phyloP scores from a whole-genome alignment of 2,888 invertebrate genomes.

The Aphidoletes aphidimyza region DNA sequence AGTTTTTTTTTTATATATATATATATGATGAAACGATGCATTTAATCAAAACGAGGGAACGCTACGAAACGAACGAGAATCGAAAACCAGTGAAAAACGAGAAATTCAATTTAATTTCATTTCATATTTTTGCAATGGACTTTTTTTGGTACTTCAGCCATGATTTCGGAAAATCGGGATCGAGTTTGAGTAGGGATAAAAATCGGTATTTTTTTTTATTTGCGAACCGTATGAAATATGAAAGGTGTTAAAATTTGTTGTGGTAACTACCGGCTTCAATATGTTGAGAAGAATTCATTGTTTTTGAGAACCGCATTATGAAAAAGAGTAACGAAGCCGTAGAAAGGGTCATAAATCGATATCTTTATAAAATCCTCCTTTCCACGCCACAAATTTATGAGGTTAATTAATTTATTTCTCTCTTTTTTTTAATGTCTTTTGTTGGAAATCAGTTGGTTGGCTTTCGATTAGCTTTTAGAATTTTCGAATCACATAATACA shows the following conservation, averaged over 20 bases:
- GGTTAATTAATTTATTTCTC: conserved; percentile 18
- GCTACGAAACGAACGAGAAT: background rate
- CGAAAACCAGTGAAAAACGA: background rate
- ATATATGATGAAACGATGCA: conserved; percentile 11
- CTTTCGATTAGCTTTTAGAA: background rate
- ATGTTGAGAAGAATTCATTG: background rate
- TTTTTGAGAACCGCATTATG: background rate
- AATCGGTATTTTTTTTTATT: background rate
- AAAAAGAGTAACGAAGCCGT: background rate
- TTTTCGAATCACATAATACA: background rate
- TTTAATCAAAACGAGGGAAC: conserved; percentile 9
- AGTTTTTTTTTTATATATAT: background rate
- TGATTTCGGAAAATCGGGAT: background rate
- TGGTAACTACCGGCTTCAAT: background rate
- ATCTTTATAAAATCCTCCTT: background rate
- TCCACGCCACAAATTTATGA: conserved; percentile 22
- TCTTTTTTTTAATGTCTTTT: background rate
- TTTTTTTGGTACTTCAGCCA: background rate
- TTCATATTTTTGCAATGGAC: background rate
- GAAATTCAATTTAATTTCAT: conserved; percentile 33
- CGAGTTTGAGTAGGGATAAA: background rate
- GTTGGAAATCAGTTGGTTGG: background rate
- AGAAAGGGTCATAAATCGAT: background rate
- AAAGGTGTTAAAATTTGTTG: conserved; percentile 23
- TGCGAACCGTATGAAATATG: conserved; percentile 1